Percentiles rank a stretch among this genome's conserved stretches.
phyloP scores from a whole-genome alignment of 2,113 vertebrate species.

The Mola mola region DNA sequence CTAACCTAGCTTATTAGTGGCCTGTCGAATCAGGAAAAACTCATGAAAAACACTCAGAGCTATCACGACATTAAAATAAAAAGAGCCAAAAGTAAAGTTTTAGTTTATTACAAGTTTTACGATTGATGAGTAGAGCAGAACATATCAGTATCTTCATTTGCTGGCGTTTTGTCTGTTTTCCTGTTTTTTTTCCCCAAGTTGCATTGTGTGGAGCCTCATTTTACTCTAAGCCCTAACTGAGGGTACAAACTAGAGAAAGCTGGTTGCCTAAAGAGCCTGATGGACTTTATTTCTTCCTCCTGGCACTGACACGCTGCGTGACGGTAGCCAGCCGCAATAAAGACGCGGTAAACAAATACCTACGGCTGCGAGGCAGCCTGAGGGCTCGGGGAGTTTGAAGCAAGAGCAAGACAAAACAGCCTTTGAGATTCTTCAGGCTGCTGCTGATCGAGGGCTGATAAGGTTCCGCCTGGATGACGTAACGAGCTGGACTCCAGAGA shows the following conservation, averaged over 20 bases:
- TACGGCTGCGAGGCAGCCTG: conserved; percentile 69
- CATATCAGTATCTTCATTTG: too few relatives aligned
- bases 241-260: conserved; percentile 26
- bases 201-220: too few relatives aligned
- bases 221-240: conserved; percentile 6
- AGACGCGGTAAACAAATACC: conserved; percentile 83
- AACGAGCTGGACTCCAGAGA: conserved; percentile 69
- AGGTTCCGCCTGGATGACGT: conserved; percentile 76
- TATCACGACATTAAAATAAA: too few relatives aligned
- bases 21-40: too few relatives aligned
- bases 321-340: conserved; percentile 64
- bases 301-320: conserved; percentile 1
- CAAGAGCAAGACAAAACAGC: conserved; percentile 83
- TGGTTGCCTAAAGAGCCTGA: too few relatives aligned
- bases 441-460: conserved; percentile 79
- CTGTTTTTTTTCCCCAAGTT: too few relatives aligned
- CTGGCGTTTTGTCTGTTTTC: too few relatives aligned
- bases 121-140: too few relatives aligned
- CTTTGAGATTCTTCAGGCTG: conserved; percentile 80
- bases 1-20: too few relatives aligned
- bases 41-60: too few relatives aligned
- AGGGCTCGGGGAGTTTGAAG: conserved; percentile 77
- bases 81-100: too few relatives aligned
- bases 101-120: too few relatives aligned
- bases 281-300: conserved; percentile 32